phyloP scores from a whole-genome alignment of 2,797 vertebrate species.

The Pantherophis alleghaniensis region DNA sequence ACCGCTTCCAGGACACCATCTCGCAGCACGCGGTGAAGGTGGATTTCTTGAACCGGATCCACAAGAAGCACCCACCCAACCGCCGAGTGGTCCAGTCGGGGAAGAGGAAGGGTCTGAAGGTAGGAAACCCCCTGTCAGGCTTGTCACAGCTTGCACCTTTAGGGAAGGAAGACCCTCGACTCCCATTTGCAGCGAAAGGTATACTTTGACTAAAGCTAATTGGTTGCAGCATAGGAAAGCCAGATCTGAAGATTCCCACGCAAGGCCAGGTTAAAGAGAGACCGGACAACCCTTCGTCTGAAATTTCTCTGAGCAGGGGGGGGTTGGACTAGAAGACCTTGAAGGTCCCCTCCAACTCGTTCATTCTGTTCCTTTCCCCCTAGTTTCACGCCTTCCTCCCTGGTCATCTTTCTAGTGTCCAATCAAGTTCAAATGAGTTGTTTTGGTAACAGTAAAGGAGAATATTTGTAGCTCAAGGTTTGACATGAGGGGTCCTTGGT shows the following conservation, averaged over 20 bases:
- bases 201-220: neutral
- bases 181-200: neutral
- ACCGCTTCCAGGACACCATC: slow-evolving; percentile 93
- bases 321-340: neutral
- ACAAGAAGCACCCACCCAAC: slow-evolving; percentile 86
- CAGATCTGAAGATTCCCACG: neutral
- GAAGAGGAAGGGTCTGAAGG: slow-evolving; percentile 90
- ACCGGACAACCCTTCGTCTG: neutral
- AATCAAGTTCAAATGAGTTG: neutral
- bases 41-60: slow-evolving; percentile 90
- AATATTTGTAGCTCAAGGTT: too few relatives aligned
- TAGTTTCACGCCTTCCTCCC: neutral
- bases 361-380: neutral
- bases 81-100: slow-evolving; percentile 79
- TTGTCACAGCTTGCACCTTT: neutral
- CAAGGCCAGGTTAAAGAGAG: neutral
- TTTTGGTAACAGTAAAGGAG: neutral
- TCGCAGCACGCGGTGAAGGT: slow-evolving; percentile 93
- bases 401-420: neutral
- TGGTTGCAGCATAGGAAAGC: neutral
- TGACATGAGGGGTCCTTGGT: too few relatives aligned
- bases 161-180: neutral
- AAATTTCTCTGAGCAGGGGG: neutral
- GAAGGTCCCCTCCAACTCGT: neutral
- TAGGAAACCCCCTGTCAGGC: slow-evolving; percentile 39